Evolutionary conservation across 2,888 invertebrate species (phyloP).

Genomic region (Trichogramma evanescens): DNA sequence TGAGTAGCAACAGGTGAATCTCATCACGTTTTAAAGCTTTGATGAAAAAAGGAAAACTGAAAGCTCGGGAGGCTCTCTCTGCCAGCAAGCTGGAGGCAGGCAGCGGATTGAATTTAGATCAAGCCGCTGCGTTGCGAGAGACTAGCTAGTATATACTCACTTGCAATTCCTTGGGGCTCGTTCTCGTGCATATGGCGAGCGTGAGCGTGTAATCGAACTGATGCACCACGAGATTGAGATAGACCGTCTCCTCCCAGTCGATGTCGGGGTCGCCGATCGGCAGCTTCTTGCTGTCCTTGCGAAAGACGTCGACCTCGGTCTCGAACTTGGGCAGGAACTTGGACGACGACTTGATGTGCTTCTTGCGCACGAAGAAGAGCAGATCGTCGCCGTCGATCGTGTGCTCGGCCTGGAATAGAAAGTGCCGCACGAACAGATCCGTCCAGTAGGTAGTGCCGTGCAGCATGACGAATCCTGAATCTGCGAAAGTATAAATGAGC

Average conservation of each 20-base stretch:
- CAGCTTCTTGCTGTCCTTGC: conserved; percentile 92
- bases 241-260: conserved; percentile 99
- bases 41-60: background rate
- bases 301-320: conserved; percentile 94
- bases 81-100: no score
- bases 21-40: background rate
- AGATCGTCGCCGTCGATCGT: conserved; percentile 90
- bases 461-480: conserved; percentile 85
- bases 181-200: conserved; percentile 94
- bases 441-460: conserved; percentile 95
- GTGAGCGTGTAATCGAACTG: conserved; percentile 98
- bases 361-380: conserved; percentile 90
- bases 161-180: conserved; percentile 94
- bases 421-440: conserved; percentile 88
- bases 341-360: conserved; percentile 81
- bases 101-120: background rate
- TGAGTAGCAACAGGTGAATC: background rate
- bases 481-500: conserved; percentile 49
- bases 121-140: background rate
- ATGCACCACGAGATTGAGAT: conserved; percentile 94
- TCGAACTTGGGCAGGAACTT: conserved; percentile 85
- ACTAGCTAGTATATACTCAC: conserved; percentile 49
- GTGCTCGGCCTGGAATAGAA: conserved; percentile 81
- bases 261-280: conserved; percentile 94
- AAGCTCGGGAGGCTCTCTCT: no score